A percentile compares a stretch with the other conserved stretches of the same genome.
phyloP scores from a whole-genome alignment of 2,888 invertebrate genomes.

The Orchesellides sinensis region DNA sequence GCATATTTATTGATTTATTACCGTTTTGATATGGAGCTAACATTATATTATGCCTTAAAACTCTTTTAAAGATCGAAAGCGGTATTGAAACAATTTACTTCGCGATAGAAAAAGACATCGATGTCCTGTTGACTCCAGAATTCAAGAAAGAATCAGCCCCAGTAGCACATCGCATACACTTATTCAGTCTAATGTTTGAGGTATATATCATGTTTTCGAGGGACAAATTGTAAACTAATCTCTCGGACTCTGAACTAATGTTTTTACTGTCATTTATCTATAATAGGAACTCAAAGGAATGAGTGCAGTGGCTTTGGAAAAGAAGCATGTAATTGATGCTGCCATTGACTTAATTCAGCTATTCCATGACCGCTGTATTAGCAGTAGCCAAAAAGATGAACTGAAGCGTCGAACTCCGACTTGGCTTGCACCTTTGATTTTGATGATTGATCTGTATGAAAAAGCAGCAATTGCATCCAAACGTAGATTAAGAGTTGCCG shows the following conservation, averaged over 20 bases:
- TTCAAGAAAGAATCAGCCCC: conserved; percentile 54
- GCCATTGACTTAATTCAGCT: conserved; percentile 66
- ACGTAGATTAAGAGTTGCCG: conserved; percentile 82
- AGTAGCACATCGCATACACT: conserved; percentile 79
- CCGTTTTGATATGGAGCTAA: neutral
- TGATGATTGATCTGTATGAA: conserved; percentile 87
- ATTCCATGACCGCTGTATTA: conserved; percentile 69
- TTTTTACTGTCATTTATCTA: neutral
- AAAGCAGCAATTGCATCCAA: conserved; percentile 85
- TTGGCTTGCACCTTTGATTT: conserved; percentile 86
- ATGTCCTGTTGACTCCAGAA: conserved; percentile 37
- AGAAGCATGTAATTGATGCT: conserved; percentile 73
- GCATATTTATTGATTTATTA: neutral
- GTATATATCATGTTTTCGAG: conserved; percentile 74
- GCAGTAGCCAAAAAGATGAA: conserved; percentile 38
- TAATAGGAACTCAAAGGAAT: conserved; percentile 82
- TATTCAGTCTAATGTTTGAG: conserved; percentile 85
- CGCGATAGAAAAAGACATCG: conserved; percentile 71
- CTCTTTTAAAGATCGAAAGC: conserved; percentile 32
- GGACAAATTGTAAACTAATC: neutral
- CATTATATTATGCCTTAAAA: neutral
- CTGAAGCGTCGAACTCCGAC: conserved; percentile 79
- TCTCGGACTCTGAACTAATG: neutral
- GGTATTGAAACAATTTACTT: conserved; percentile 42
- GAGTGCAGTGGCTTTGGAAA: conserved; percentile 80